Evolutionary conservation across 2,888 invertebrate species (phyloP).

Genomic region (Ganaspis brasiliensis): DNA sequence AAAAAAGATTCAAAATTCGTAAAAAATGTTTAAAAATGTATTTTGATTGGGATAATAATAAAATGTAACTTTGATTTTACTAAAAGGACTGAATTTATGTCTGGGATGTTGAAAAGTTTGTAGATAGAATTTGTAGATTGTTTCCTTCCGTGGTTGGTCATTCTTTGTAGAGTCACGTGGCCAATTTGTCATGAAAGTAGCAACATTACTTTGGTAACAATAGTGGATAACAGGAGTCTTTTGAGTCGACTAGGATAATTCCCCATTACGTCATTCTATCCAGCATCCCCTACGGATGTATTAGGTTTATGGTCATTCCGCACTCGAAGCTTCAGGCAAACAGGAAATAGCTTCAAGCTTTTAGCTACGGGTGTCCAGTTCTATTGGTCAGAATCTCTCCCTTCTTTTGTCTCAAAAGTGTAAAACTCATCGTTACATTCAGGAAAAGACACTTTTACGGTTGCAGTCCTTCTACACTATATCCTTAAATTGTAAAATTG

Average conservation of each 20-base stretch:
- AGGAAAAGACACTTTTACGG: too few relatives aligned
- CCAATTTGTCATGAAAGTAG: conserved; percentile 61
- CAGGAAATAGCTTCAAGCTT: conserved; percentile 63
- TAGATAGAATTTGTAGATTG: conserved; percentile 17
- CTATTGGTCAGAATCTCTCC: conserved; percentile 16
- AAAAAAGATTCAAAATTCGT: too few relatives aligned
- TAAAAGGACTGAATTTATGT: too few relatives aligned
- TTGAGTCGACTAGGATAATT: conserved; percentile 43
- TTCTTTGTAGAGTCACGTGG: conserved; percentile 57
- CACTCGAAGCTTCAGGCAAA: conserved; percentile 58
- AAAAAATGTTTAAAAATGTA: too few relatives aligned
- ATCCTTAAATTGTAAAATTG: too few relatives aligned
- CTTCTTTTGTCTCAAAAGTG: not conserved
- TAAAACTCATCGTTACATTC: not conserved
- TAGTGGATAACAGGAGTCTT: conserved; percentile 45
- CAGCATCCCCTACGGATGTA: conserved; percentile 62
- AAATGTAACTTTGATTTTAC: not conserved
- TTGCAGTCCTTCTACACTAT: too few relatives aligned
- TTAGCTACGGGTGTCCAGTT: conserved; percentile 60
- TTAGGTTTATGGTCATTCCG: conserved; percentile 63
- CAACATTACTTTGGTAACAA: conserved; percentile 41
- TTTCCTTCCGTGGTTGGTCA: conserved; percentile 40
- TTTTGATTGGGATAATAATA: too few relatives aligned
- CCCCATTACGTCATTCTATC: conserved; percentile 49
- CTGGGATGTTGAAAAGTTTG: not conserved